phyloP scores from a whole-genome alignment of 2,888 invertebrate genomes.

The Nineta flava region DNA sequence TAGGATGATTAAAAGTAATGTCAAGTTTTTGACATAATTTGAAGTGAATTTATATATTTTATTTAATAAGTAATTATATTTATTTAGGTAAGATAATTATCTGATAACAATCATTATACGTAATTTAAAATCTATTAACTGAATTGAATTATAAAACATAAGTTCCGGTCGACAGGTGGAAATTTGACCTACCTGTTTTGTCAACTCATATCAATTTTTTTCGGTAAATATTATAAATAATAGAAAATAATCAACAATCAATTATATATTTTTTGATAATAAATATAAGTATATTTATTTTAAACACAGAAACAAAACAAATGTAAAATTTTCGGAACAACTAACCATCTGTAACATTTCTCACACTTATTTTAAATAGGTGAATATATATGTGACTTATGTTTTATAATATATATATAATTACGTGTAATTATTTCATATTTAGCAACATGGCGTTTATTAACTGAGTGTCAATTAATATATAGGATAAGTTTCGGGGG shows the following conservation, averaged over 20 bases:
- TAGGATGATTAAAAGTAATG: slow-evolving; percentile 2
- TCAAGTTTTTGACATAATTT: slow-evolving; percentile 4
- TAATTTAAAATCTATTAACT: no score
- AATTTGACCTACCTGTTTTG: slow-evolving; percentile 5
- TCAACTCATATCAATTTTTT: neutral
- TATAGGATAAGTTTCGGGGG: neutral
- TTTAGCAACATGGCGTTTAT: neutral
- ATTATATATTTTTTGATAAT: no score
- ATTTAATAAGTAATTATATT: neutral
- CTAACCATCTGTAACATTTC: no score
- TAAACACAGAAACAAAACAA: no score
- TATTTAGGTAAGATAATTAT: slow-evolving; percentile 1
- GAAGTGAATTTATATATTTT: slow-evolving; percentile 1
- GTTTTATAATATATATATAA: no score
- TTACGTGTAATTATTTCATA: no score
- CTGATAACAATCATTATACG: no score
- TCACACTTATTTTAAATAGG: no score
- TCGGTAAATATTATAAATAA: neutral
- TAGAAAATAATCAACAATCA: neutral
- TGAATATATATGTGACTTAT: neutral
- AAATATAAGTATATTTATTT: no score
- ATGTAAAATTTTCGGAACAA: no score
- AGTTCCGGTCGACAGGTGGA: slow-evolving; percentile 1
- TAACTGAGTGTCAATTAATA: neutral
- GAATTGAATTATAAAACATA: no score